Evolutionary conservation across 2,113 vertebrate species (phyloP), one percentile per base, ranked within the genome.

Genomic region (Aleadryas rufinucha): DNA sequence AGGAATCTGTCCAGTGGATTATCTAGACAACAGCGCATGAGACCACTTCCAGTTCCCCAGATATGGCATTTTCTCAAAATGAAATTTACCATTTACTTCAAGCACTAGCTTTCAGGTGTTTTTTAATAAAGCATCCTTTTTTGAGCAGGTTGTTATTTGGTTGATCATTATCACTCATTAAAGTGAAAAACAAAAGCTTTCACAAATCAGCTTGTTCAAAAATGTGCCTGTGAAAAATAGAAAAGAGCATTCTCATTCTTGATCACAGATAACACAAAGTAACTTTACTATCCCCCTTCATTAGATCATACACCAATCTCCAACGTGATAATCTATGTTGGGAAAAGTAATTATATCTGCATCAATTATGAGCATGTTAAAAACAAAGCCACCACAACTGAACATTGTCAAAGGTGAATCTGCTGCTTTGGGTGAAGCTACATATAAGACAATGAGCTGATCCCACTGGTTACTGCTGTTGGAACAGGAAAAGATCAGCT

Each of bases 341-440:
- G 81, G 91, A 96, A 97, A 97, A 97, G 94, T 97, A 97, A 98
- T 98, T 95, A 93, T 47, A 95, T 44, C 87, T 95, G 77, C 91
- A 97, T 94, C 89, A 96, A 93, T 97, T 97, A 92, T 72, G 59
- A 96, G 92, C 49, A 41, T 54, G 82, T 87, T 95, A 97, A 92
- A 90, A 97, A 94, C 96, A 98, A 97, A 96, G 85, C 75, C 45
- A 37, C 47, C 52, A 79, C 77, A 41, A 95, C 88, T 72, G 84
- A 94, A 93, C 33, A 39, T 64, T 87, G 86, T 90, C 92, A 94
- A 91, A 96, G 78, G 93, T 87, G 90, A 97, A 93, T 91, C 61
- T 95, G 70, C 70, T 94, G 79, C 92, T 95, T 94, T 84, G 71
- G 72, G 94, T 63, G 68, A 82, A 87, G 61, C 39, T 28, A 39